These are phyloP conservation scores for Plebejus argus DNA, from an alignment of 2,888 invertebrate genomes.

Conservation along the genomic window DNA sequence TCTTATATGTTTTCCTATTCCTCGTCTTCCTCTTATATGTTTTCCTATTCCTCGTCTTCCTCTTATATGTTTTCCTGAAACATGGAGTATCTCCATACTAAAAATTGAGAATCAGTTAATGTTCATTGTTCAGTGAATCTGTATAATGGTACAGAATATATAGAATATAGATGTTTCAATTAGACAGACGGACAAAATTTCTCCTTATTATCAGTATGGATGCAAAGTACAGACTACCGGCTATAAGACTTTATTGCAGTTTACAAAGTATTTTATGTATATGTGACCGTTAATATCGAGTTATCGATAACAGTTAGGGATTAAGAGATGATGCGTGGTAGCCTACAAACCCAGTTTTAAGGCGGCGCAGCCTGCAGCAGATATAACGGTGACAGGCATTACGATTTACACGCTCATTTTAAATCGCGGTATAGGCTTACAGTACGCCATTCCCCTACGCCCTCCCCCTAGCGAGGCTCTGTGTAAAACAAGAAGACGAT, in stretches of 20 bases:
- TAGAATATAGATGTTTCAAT: too few relatives aligned
- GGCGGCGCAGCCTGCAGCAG: neutral
- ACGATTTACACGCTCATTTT: slow-evolving; percentile 13
- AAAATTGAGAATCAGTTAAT: too few relatives aligned
- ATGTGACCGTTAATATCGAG: slow-evolving; percentile 11
- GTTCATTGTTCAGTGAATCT: too few relatives aligned
- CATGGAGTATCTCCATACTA: too few relatives aligned
- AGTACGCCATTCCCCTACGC: neutral
- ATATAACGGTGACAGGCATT: slow-evolving; percentile 16
- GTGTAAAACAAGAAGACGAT: too few relatives aligned
- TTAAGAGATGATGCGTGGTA: slow-evolving; percentile 18
- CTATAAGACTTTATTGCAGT: neutral
- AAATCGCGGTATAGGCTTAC: neutral
- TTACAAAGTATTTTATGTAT: neutral
- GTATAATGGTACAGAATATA: too few relatives aligned
- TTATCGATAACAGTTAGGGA: slow-evolving; percentile 19
- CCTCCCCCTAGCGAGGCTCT: too few relatives aligned
- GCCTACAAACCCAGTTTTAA: slow-evolving; percentile 23
- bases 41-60: too few relatives aligned
- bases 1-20: too few relatives aligned
- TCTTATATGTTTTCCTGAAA: too few relatives aligned
- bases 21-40: too few relatives aligned
- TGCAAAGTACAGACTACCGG: neutral
- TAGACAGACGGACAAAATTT: neutral
- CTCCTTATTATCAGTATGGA: too few relatives aligned